A percentile compares a stretch with the other conserved stretches of the same genome.
These are phyloP conservation scores for Teleogryllus oceanicus DNA, from an alignment of 2,888 invertebrate species.

Conservation along the genomic window DNA sequence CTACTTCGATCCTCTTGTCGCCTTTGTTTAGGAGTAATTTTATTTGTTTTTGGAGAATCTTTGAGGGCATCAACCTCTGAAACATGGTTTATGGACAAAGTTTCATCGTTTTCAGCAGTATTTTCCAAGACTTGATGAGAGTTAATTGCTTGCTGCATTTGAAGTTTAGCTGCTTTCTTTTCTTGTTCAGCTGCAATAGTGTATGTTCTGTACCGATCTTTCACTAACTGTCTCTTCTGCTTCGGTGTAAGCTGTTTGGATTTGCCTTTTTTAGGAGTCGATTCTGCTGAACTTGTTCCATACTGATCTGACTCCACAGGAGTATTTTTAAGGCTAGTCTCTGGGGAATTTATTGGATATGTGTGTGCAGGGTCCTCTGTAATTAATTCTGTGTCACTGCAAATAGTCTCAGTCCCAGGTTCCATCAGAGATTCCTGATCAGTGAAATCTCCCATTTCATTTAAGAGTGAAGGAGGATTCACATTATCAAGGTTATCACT, in stretches of 20 bases:
- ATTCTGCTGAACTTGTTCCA: conserved; percentile 64
- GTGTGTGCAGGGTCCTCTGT: conserved; percentile 47
- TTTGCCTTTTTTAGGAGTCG: conserved; percentile 64
- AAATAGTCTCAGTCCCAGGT: conserved; percentile 52
- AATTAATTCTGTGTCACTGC: conserved; percentile 56
- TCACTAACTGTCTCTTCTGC: conserved; percentile 68
- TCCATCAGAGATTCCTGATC: conserved; percentile 48
- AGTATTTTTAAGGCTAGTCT: conserved; percentile 30
- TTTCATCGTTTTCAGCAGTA: not conserved
- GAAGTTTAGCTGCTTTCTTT: conserved; percentile 39
- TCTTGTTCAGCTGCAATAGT: conserved; percentile 57
- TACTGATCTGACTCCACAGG: conserved; percentile 60
- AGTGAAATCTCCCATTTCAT: conserved; percentile 63
- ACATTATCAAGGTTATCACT: conserved; percentile 63
- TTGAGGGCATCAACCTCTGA: conserved; percentile 22
- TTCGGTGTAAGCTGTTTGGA: conserved; percentile 64
- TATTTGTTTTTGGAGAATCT: not conserved
- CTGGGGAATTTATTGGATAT: conserved; percentile 32
- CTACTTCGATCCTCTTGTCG: conserved; percentile 64
- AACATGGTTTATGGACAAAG: conserved; percentile 12
- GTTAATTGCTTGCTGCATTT: conserved; percentile 41
- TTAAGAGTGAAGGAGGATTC: conserved; percentile 68
- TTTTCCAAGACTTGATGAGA: not conserved
- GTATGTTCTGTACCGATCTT: conserved; percentile 74
- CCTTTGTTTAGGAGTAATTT: conserved; percentile 62